Evolutionary conservation across 2,888 invertebrate genomes (phyloP), one percentile per base, ranked within the genome.

Genomic region (Sesamia inferens): DNA sequence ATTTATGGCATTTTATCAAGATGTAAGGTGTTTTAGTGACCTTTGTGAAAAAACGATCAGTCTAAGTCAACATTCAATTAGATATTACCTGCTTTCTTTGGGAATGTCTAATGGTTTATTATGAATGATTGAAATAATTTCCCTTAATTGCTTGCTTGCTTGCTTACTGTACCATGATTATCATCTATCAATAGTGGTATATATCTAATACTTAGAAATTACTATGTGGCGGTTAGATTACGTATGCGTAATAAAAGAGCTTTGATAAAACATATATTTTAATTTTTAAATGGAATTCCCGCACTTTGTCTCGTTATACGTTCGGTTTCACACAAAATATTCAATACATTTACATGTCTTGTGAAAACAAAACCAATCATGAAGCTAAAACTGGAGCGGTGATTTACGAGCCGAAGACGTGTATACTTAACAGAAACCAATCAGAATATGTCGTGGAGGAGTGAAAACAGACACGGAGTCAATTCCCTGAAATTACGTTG

Each of bases 1-100:
- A 86, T 90, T 83, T 76, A 79, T 54, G n/a, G 62, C 66, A 48
- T 76, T 63, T 72, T 76, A 47, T 54, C 71, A 69, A 71, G 44
- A 61, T 54, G 31, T 62, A 65, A 57, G 59, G 57, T 65, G 39
- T 59, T 64, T 75, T 42, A 48, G 2, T 58, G 16, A 47, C 11
- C 19, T 59, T 70, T 63, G 24, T 65, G 48, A 44, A 62, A 51
- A 39, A 62, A 58, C n/a, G 39, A 66, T 66, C 13, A 14, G 22
- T 65, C 24, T 11, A 22, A 70, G 22, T 47, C 22, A n/a, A 65
- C 24, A 11, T 55, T 59, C 10, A 48, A 71, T 62, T 68, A 68
- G 66, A 64, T 73, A 70, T 61, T 73, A 6, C 61, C 61, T 6
- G 24, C 66, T 80, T 80, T 67, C 57, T 66, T 19, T 59, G 8